Conservation (phyloP, 1,140 invertebrate species). For the Zaprionus taronus region DNA sequence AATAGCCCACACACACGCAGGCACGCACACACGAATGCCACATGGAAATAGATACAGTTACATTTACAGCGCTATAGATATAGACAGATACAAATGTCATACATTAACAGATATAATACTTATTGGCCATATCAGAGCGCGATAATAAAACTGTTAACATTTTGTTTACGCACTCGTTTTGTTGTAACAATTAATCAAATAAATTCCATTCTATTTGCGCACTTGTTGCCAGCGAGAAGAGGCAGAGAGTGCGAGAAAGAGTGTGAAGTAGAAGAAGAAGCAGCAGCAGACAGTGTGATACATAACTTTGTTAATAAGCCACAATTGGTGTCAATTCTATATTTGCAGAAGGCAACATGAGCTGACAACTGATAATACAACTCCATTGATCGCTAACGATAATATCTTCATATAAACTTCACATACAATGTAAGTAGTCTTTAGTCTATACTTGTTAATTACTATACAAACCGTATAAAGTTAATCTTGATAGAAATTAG, state of each 20-base stretch:
- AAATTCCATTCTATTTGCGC: slow-evolving; percentile 53
- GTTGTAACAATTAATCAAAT: slow-evolving; percentile 65
- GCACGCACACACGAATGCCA: slow-evolving; percentile 2
- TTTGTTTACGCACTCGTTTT: slow-evolving; percentile 67
- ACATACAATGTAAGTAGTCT: not conserved
- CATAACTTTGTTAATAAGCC: slow-evolving; percentile 1
- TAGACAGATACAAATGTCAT: slow-evolving; percentile 8
- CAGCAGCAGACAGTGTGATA: not conserved
- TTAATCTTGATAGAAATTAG: not conserved
- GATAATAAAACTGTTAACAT: slow-evolving; percentile 62
- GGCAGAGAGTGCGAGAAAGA: not conserved
- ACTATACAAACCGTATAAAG: not conserved
- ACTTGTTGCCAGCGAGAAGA: slow-evolving; percentile 17
- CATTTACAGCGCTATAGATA: slow-evolving; percentile 10
- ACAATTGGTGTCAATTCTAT: slow-evolving; percentile 3
- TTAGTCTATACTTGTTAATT: not conserved
- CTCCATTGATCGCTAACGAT: not conserved
- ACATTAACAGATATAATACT: slow-evolving; percentile 6
- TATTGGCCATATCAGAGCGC: slow-evolving; percentile 41
- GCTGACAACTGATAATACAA: slow-evolving; percentile 1
- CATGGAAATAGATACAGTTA: slow-evolving; percentile 15
- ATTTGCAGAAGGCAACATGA: slow-evolving; percentile 30
- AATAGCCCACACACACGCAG: slow-evolving; percentile 14
- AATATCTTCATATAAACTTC: not conserved
- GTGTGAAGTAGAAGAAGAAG: not conserved